Conservation (phyloP, 1,140 invertebrate genomes). For the Hylaeus volcanicus region DNA sequence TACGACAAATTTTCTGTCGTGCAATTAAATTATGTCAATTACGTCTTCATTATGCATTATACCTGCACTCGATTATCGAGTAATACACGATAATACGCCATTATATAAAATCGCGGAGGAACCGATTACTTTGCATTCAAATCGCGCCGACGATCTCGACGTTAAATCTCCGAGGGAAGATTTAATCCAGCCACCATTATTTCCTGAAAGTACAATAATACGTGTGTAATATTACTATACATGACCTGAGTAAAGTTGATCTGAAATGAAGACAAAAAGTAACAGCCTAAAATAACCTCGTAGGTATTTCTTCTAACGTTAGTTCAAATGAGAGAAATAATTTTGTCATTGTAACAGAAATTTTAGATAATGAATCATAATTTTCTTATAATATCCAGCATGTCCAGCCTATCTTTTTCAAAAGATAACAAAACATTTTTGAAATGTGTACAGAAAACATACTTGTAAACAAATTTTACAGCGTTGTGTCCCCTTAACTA, state of each 20-base stretch:
- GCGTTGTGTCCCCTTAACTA: constrained; percentile 64
- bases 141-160: not conserved
- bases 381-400: not conserved
- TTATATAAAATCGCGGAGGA: constrained; percentile 6
- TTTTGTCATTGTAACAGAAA: too few species aligned
- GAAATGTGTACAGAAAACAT: too few species aligned
- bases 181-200: constrained; percentile 19
- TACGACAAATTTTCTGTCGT: constrained; percentile 4
- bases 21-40: constrained; percentile 21
- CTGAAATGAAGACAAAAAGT: too few species aligned
- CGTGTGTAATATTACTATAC: not conserved
- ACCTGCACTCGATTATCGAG: constrained; percentile 33
- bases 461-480: too few species aligned
- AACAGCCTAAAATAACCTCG: too few species aligned
- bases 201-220: constrained; percentile 6
- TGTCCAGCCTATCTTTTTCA: too few species aligned
- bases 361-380: too few species aligned
- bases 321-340: too few species aligned
- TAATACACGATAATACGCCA: constrained; percentile 28
- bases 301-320: too few species aligned
- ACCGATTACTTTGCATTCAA: constrained; percentile 23
- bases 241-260: too few species aligned
- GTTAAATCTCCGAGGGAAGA: not conserved
- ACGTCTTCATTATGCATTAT: constrained; percentile 26
- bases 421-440: too few species aligned